Conservation (phyloP, 2,888 invertebrate genomes). For the Nephrotoma appendiculata region DNA sequence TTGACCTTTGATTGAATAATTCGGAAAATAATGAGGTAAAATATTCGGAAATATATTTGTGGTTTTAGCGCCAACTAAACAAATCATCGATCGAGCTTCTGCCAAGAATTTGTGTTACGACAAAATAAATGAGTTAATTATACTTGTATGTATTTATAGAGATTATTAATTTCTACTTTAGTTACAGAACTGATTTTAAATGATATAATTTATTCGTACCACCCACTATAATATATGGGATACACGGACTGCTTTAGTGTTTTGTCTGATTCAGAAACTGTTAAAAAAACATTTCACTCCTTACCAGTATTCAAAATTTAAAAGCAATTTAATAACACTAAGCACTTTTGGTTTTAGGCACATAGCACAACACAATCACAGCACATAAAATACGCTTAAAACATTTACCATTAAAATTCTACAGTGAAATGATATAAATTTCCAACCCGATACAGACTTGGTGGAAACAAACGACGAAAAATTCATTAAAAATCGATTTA, state of each 20-base stretch:
- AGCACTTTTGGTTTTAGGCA: too few relatives aligned
- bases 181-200: neutral
- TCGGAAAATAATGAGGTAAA: neutral
- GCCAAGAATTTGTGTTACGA: neutral
- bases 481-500: neutral
- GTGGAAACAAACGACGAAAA: neutral
- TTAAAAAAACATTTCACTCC: too few relatives aligned
- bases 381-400: neutral
- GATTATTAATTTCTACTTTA: neutral
- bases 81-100: neutral
- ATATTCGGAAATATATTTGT: neutral
- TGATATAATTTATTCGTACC: too few relatives aligned
- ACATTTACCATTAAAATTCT: neutral
- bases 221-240: too few relatives aligned
- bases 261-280: too few relatives aligned
- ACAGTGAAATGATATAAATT: neutral
- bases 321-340: too few relatives aligned
- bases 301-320: too few relatives aligned
- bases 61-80: neutral
- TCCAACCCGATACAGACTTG: neutral
- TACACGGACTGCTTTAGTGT: too few relatives aligned
- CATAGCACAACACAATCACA: neutral
- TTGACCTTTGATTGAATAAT: neutral
- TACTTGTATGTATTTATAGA: neutral
- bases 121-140: neutral